Evolutionary conservation across 1,140 invertebrate species (phyloP).

Genomic region (Ips typographus): DNA sequence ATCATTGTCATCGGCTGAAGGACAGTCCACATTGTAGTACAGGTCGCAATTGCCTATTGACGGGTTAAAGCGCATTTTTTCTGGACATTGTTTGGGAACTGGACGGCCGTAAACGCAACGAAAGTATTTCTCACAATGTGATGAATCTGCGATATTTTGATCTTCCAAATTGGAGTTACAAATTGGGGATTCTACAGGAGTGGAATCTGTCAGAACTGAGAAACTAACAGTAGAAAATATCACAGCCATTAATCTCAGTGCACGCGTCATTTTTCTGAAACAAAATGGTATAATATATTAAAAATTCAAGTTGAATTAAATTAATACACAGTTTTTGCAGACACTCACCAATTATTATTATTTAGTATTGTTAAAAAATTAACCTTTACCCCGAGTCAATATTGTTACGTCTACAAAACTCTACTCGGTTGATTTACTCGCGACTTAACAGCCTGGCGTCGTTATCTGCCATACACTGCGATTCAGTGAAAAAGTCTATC

Average conservation of each 20-base stretch:
- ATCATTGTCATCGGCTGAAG: not conserved
- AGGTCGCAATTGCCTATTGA: conserved; percentile 45
- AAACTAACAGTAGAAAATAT: not conserved
- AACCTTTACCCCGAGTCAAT: too few species aligned
- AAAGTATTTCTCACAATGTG: conserved; percentile 40
- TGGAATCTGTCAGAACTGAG: not conserved
- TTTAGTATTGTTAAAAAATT: too few species aligned
- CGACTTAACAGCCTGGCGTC: too few species aligned
- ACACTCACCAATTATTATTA: too few species aligned
- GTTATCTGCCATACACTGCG: too few species aligned
- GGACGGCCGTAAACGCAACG: conserved; percentile 46
- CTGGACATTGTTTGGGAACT: conserved; percentile 45
- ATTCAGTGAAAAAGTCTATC: too few species aligned
- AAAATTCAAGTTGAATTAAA: too few species aligned
- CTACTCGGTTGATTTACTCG: too few species aligned
- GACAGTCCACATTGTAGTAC: conserved; percentile 38
- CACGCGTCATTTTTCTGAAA: too few species aligned
- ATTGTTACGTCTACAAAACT: too few species aligned
- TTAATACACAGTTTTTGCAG: too few species aligned
- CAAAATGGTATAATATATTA: too few species aligned
- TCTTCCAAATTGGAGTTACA: conserved; percentile 13
- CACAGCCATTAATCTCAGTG: not conserved
- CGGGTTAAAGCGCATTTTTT: conserved; percentile 51
- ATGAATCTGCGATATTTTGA: conserved; percentile 31
- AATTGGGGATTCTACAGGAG: not conserved